phyloP scores from a whole-genome alignment of 2,113 vertebrate genomes.

The Etheostoma spectabile region DNA sequence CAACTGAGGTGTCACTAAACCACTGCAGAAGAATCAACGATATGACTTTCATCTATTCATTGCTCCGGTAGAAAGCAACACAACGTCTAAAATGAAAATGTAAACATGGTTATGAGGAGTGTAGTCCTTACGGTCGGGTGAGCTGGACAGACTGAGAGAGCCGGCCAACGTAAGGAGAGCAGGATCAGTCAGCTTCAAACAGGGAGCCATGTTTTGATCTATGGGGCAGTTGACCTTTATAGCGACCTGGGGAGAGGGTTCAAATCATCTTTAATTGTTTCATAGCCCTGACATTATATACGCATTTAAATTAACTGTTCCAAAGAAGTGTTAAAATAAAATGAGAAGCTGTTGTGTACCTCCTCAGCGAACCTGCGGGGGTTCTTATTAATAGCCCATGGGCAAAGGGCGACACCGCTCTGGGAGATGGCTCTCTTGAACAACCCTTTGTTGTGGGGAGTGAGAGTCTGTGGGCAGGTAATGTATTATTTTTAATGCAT shows the following conservation, averaged over 20 bases:
- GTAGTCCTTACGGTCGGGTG: conserved; percentile 77
- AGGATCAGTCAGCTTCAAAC: conserved; percentile 86
- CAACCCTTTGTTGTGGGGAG: conserved; percentile 91
- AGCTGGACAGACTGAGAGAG: conserved; percentile 56
- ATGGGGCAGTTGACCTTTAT: conserved; percentile 87
- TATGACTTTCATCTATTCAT: neutral
- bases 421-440: conserved; percentile 93
- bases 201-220: conserved; percentile 83
- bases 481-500: neutral
- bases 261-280: neutral
- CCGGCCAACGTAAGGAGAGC: conserved; percentile 85
- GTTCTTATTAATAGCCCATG: conserved; percentile 90
- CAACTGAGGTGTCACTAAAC: neutral
- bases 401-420: conserved; percentile 88
- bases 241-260: conserved; percentile 83
- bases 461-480: conserved; percentile 81
- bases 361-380: conserved; percentile 85
- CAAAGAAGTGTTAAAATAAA: neutral
- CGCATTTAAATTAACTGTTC: neutral
- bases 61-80: neutral
- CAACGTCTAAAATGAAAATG: conserved; percentile 3
- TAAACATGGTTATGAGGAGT: neutral
- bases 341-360: conserved; percentile 72
- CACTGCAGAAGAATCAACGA: neutral
- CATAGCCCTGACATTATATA: neutral